Base-by-base conservation (phyloP, 2,113 vertebrate species). In the Leuciscus idus region DNA sequence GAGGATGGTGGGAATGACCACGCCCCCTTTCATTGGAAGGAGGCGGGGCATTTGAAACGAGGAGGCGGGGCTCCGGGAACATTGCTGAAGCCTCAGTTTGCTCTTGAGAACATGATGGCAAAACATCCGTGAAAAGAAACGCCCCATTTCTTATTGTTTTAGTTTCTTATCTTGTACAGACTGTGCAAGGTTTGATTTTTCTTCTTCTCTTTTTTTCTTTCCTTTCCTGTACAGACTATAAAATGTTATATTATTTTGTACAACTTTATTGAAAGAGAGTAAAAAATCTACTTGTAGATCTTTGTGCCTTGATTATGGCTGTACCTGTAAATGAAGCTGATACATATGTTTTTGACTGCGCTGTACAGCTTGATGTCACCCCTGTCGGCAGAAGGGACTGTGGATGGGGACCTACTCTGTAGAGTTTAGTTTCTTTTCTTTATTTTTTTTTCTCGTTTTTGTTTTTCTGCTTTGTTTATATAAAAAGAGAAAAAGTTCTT, bases 201-300 rank as follows among this genome's bases (percentile, higher is more conserved):
- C 3, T 33, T 33, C 33, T 81, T 46, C 23, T 61, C n/a, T 12
- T 55, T 79, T 21, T 6, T 17, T 96, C 84, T 30, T 55, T 52
- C 4, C 19, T 72, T 96, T 95, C 96, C 94, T 98, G 97, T 98
- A 97, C 96, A 97, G 96, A 98, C 94, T 96, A 95, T 96, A 96
- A 96, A 96, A 96, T 97, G 95, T 97, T 97, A 96, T 96, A 96
- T 97, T 97, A 97, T 98, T 99, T 98, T 99, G 95, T 99, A 97
- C 96, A 97, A 97, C 96, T 97, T 97, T 97, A 96, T 96, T 97
- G 95, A 97, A 96, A 94, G 95, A 95, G 77, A 86, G 94, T 94
- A 95, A 94, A 96, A 96, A 96, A 98, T 95, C 94, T 97, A 96
- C 97, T 97, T 96, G 97, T 97, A 97, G 97, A 97, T 97, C 96